These are phyloP conservation scores for Vespertilio murinus DNA, from an alignment of 2,797 vertebrate species.

Conservation along the genomic window DNA sequence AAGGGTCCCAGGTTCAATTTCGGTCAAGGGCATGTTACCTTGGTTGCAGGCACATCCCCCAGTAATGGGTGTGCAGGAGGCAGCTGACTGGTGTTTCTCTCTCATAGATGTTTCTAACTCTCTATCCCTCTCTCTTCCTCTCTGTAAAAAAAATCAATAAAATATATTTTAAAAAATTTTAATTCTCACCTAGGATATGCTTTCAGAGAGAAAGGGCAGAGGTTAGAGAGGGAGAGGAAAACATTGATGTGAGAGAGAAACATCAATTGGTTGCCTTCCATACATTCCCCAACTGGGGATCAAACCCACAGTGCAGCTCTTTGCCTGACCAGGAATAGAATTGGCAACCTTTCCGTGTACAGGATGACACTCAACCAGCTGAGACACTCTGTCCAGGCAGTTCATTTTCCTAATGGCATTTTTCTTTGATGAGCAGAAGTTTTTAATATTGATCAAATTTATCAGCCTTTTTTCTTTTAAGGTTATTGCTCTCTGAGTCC, in stretches of 20 bases:
- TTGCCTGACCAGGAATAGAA: neutral
- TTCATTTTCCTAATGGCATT: neutral
- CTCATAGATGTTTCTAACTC: too few species aligned
- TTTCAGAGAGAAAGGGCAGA: neutral
- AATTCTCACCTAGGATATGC: neutral
- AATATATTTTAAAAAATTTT: neutral
- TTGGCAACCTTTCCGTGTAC: neutral
- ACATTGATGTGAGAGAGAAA: neutral
- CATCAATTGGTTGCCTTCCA: neutral
- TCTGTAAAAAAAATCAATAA: too few species aligned
- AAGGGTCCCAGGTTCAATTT: too few species aligned
- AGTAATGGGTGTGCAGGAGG: too few species aligned
- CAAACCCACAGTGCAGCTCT: neutral
- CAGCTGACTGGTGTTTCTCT: too few species aligned
- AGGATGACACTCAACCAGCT: neutral
- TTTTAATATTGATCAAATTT: conserved; percentile 20
- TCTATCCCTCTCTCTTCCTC: too few species aligned
- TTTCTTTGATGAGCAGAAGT: conserved; percentile 4
- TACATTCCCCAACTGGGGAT: neutral
- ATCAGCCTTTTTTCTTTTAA: neutral
- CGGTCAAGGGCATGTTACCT: too few species aligned
- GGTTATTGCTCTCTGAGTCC: neutral
- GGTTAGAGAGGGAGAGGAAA: neutral
- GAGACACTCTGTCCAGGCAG: neutral
- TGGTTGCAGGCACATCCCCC: too few species aligned